Evolutionary conservation across 2,797 vertebrate genomes (phyloP).

Genomic region (Paramormyrops hopkinsi): DNA sequence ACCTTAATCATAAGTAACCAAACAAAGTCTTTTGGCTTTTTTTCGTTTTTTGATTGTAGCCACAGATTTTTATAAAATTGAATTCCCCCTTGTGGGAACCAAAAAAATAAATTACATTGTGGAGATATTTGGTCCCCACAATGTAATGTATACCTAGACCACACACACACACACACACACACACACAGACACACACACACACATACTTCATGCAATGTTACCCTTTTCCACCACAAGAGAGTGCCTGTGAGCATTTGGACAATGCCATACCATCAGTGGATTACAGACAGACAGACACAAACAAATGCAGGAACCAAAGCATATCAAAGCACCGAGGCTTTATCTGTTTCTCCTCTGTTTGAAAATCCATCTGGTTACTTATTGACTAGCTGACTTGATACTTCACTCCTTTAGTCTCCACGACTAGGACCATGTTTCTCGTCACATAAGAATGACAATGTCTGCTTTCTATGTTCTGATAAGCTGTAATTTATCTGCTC

Average conservation of each 20-base stretch:
- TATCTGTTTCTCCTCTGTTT: not conserved
- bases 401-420: not conserved
- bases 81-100: too few relatives aligned
- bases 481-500: not conserved
- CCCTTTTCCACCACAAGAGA: not conserved
- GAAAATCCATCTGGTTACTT: not conserved
- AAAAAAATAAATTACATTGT: too few relatives aligned
- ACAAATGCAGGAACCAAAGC: not conserved
- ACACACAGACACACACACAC: not conserved
- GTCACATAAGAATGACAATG: not conserved
- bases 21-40: not conserved
- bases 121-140: too few relatives aligned
- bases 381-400: not conserved
- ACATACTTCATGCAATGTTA: not conserved
- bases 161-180: not conserved
- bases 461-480: not conserved
- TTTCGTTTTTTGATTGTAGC: too few relatives aligned
- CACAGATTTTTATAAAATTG: too few relatives aligned
- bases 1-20: not conserved
- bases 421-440: not conserved
- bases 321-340: not conserved
- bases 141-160: not conserved
- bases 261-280: not conserved
- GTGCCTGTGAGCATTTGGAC: not conserved
- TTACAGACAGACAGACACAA: not conserved